phyloP scores from a whole-genome alignment of 2,113 vertebrate species.

The Pontoporia blainvillei region DNA sequence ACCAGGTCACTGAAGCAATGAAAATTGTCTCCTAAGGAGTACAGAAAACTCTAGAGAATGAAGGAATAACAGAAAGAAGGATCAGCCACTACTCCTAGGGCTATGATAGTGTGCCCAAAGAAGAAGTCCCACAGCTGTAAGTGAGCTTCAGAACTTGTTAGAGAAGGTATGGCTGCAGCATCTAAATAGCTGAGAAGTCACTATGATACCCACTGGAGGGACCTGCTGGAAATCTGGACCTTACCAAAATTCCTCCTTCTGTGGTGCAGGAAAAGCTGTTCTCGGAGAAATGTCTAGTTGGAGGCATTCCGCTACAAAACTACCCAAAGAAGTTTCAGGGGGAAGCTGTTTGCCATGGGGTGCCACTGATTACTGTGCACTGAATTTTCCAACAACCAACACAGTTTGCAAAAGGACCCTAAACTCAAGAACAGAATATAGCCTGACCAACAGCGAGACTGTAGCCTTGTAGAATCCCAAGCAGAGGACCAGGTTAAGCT shows the following conservation, averaged over 20 bases:
- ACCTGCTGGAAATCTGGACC: neutral
- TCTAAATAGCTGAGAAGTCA: neutral
- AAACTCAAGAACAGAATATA: neutral
- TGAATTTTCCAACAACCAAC: neutral
- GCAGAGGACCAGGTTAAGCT: neutral
- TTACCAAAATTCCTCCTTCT: neutral
- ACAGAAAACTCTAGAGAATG: neutral
- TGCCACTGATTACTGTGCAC: neutral
- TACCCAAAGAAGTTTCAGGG: neutral
- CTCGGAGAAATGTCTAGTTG: neutral
- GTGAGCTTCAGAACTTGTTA: neutral
- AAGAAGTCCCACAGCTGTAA: neutral
- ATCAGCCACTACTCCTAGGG: neutral
- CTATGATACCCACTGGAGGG: fast-evolving
- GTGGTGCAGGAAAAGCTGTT: neutral
- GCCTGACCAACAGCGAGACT: neutral
- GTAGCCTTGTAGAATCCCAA: neutral
- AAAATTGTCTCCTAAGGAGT: neutral
- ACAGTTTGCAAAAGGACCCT: neutral
- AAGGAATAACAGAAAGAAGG: neutral
- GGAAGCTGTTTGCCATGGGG: neutral
- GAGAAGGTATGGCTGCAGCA: neutral
- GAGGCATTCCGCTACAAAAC: neutral
- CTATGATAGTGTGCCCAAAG: neutral
- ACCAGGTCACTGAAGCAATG: neutral